Evolutionary conservation across 2,888 invertebrate genomes (phyloP).

Genomic region (Cylloceria caligata): DNA sequence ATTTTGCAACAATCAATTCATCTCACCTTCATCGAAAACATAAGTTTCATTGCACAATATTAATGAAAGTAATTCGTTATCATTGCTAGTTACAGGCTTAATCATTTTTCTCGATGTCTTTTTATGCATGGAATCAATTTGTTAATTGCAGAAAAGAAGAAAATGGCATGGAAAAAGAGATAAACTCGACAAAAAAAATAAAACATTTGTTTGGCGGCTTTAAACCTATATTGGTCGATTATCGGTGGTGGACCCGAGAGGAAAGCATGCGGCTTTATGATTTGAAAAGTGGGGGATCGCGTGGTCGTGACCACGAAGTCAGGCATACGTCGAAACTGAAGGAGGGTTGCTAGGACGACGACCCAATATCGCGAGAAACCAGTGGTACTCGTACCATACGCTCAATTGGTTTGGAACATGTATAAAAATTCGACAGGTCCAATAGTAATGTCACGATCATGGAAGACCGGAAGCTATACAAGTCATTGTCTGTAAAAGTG

Average conservation of each 20-base stretch:
- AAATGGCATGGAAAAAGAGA: background rate
- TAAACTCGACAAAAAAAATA: slow-evolving; percentile 20
- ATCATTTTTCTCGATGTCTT: background rate
- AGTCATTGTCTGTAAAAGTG: slow-evolving; percentile 1
- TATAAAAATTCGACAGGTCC: background rate
- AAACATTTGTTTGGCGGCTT: slow-evolving; percentile 6
- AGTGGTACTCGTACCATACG: slow-evolving; percentile 21
- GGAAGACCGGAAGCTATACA: background rate
- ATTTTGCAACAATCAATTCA: background rate
- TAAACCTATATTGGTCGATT: slow-evolving; percentile 44
- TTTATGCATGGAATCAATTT: slow-evolving; percentile 1
- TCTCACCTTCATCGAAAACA: background rate
- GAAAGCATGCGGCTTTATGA: slow-evolving; percentile 50
- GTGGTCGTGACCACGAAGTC: slow-evolving; percentile 73
- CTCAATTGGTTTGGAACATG: background rate
- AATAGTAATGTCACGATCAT: background rate
- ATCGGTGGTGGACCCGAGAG: slow-evolving; percentile 28
- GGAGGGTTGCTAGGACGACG: slow-evolving; percentile 68
- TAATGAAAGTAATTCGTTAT: background rate
- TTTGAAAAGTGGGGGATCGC: slow-evolving; percentile 73
- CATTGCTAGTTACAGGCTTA: background rate
- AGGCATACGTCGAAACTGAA: slow-evolving; percentile 62
- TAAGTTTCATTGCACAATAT: background rate
- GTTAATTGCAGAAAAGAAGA: background rate
- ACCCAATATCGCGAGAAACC: slow-evolving; percentile 65